Conservation (phyloP, 2,888 invertebrate species). For the Lucinisca nassula region DNA sequence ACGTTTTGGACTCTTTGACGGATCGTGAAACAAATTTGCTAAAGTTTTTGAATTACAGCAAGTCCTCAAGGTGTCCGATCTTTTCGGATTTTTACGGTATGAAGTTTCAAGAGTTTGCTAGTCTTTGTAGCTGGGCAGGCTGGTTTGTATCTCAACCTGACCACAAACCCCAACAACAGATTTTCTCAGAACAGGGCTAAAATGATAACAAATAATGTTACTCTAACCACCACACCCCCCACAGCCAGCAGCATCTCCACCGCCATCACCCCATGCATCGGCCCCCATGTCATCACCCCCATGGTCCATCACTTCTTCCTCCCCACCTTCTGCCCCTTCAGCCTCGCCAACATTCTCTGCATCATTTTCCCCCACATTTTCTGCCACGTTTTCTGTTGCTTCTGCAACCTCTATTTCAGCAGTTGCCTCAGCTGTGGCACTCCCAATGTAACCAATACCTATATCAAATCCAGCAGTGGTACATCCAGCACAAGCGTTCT, state of each 20-base stretch:
- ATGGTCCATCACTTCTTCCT: constrained; percentile 54
- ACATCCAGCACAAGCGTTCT: constrained; percentile 80
- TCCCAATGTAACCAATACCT: constrained; percentile 70
- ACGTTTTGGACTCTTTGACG: too few species aligned
- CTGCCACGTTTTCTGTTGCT: constrained; percentile 61
- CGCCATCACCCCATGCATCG: constrained; percentile 71
- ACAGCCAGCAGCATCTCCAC: constrained; percentile 69
- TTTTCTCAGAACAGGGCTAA: too few species aligned
- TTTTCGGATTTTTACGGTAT: too few species aligned
- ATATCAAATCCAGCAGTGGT: constrained; percentile 64
- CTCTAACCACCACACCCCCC: constrained; percentile 45
- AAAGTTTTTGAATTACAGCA: too few species aligned
- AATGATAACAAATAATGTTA: too few species aligned
- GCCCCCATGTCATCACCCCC: constrained; percentile 62
- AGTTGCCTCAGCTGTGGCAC: constrained; percentile 65
- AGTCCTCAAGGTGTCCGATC: too few species aligned
- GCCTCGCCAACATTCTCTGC: constrained; percentile 19
- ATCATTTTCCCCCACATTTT: constrained; percentile 7
- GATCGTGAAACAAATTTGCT: too few species aligned
- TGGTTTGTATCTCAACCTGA: too few species aligned
- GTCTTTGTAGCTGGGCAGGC: too few species aligned
- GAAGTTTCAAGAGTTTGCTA: too few species aligned
- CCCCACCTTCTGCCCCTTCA: constrained; percentile 61
- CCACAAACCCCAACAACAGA: too few species aligned
- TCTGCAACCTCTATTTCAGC: constrained; percentile 71